Base-by-base conservation (phyloP, 2,888 invertebrate species). In the Caenorhabditis sp. region DNA sequence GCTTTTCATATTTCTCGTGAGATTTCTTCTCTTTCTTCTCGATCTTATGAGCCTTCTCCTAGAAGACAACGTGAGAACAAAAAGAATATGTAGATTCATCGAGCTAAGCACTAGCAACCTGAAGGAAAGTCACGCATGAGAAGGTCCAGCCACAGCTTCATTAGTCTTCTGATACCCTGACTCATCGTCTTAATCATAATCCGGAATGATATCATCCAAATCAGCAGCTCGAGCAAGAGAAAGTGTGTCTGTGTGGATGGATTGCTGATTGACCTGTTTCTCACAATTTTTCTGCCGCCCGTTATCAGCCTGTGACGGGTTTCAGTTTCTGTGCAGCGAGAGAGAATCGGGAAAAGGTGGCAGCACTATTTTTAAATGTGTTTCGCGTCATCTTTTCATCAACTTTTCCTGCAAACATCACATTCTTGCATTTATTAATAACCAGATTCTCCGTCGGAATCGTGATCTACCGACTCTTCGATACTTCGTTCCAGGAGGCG, bases 311-410 rank as follows among this genome's bases (percentile, higher is more conserved):
- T 13, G 11, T 11, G 40, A 2, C 13, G n/a, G 2, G 11, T 13
- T 40, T 40, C 40, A 2, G 40, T 8, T 2, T 40, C 40, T 40
- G 4, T 32, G 4, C 32, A 9, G 32, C 40, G n/a, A n/a, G n/a
- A 40, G 6, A 9, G 40, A 40, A 40, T 11, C 4, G 5, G 32
- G 32, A 9, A 32, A 32, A 32, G 32, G 40, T 40, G 11, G 40
- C n/a, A n/a, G n/a, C 47, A 18, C 47, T 47, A 47, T 47, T 47
- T 47, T 47, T 47, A 47, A 47, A 47, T 47, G 47, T 47, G 18
- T 5, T 18, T 3, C 11, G 18, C 18, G 47, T 47, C 47, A 18
- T 47, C 47, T 18, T 18, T 3, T 4, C 18, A n/a, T n/a, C 40
- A 40, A 40, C 40, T 40, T 13, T 11, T 40, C 13, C 13, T 40